Percentiles rank a stretch among this genome's conserved stretches.
These are phyloP conservation scores for Rousettus leschenaultii DNA, from an alignment of 2,113 vertebrate genomes.

Conservation along the genomic window DNA sequence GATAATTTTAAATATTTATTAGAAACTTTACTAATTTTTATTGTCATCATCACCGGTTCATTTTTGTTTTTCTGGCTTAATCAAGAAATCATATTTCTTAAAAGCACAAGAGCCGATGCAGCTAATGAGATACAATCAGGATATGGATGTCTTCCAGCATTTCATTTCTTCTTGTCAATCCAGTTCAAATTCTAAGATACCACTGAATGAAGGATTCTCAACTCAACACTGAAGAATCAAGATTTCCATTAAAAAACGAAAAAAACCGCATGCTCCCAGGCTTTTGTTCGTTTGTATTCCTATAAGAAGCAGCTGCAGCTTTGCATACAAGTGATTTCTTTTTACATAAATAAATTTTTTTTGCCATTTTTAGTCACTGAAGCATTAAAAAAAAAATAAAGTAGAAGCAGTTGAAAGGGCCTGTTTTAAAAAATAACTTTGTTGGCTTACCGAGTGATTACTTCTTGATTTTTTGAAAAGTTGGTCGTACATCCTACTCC, in stretches of 20 bases:
- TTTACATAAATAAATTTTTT: conserved; percentile 75
- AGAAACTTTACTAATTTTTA: background rate
- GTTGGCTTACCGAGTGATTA: conserved; percentile 67
- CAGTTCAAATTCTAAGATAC: conserved; percentile 34
- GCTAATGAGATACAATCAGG: conserved; percentile 74
- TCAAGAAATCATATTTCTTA: background rate
- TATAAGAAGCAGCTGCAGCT: conserved; percentile 69
- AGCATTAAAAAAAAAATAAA: conserved; percentile 77
- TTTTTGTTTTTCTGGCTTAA: conserved; percentile 35
- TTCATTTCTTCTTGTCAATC: conserved; percentile 63
- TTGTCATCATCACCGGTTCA: background rate
- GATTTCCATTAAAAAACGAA: conserved; percentile 56
- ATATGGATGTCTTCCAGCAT: conserved; percentile 37
- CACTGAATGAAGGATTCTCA: conserved; percentile 38
- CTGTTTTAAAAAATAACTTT: conserved; percentile 74
- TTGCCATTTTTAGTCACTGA: conserved; percentile 77
- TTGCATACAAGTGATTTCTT: conserved; percentile 73
- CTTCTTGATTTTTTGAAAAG: conserved; percentile 63
- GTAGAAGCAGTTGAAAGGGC: conserved; percentile 77
- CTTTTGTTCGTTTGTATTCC: conserved; percentile 69
- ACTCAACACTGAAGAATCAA: background rate
- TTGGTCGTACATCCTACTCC: conserved; percentile 65
- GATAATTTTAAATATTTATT: background rate
- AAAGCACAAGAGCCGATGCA: background rate
- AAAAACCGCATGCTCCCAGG: background rate